phyloP scores from a whole-genome alignment of 2,113 vertebrate genomes.

The Paradisaea rubra region DNA sequence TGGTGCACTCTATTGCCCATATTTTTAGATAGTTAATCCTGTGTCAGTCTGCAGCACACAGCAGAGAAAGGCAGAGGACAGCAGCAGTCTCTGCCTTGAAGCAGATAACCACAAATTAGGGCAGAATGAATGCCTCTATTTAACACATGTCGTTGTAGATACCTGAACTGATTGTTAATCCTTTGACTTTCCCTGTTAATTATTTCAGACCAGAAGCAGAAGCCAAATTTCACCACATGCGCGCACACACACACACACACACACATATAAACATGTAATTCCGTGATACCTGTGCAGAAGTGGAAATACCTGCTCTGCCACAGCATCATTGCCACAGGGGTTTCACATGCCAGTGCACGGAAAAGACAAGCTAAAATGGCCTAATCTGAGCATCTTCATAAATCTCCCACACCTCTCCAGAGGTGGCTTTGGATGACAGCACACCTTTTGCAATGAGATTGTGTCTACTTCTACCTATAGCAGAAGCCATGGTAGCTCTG shows the following conservation, averaged over 20 bases:
- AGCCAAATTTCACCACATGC: not conserved
- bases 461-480: not conserved
- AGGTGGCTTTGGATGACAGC: not conserved
- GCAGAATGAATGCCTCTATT: not conserved
- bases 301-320: not conserved
- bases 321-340: not conserved
- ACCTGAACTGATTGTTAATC: not conserved
- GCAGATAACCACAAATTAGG: not conserved
- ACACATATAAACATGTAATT: not conserved
- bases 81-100: not conserved
- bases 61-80: not conserved
- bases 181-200: accelerated
- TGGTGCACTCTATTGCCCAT: not conserved
- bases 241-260: accelerated
- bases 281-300: not conserved
- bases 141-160: not conserved
- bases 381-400: not conserved
- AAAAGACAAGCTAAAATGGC: not conserved
- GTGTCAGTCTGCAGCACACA: not conserved
- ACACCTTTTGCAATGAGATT: not conserved
- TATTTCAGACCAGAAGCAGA: not conserved
- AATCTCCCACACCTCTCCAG: not conserved
- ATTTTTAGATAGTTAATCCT: not conserved
- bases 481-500: not conserved
- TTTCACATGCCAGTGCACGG: not conserved